Conservation (phyloP, 2,797 vertebrate genomes). For the Sebastiscus tertius region DNA sequence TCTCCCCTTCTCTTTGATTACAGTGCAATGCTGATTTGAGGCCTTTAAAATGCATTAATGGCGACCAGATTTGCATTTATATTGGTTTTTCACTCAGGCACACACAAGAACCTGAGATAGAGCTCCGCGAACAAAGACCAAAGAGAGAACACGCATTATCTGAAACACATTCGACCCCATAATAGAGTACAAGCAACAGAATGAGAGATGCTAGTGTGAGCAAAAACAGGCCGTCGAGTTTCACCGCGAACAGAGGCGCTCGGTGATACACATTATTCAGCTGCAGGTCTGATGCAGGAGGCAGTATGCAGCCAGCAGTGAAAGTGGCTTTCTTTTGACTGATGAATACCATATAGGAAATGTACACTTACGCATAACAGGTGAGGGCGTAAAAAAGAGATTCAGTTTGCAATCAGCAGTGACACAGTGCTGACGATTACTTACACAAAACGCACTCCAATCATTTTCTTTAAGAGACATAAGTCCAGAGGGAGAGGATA, state of each 20-base stretch:
- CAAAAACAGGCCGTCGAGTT: slow-evolving; percentile 67
- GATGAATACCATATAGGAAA: slow-evolving; percentile 51
- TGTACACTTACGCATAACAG: slow-evolving; percentile 29
- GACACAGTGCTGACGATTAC: slow-evolving; percentile 39
- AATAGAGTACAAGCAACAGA: slow-evolving; percentile 72
- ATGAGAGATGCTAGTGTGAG: slow-evolving; percentile 62
- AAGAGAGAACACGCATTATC: slow-evolving; percentile 72
- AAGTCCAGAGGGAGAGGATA: slow-evolving; percentile 48
- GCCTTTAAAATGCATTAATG: slow-evolving; percentile 86
- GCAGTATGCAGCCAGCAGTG: slow-evolving; percentile 23
- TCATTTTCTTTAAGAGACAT: slow-evolving; percentile 62
- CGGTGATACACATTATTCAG: slow-evolving; percentile 59
- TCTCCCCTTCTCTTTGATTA: slow-evolving; percentile 79
- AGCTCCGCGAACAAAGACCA: slow-evolving; percentile 79
- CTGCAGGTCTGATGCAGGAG: slow-evolving; percentile 38
- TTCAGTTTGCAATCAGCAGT: slow-evolving; percentile 26
- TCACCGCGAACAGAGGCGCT: slow-evolving; percentile 45
- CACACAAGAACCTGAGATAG: slow-evolving; percentile 76
- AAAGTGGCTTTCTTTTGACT: slow-evolving; percentile 53
- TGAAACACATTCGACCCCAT: slow-evolving; percentile 78
- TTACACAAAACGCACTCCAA: slow-evolving; percentile 42
- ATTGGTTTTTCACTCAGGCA: slow-evolving; percentile 82
- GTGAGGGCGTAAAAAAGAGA: neutral
- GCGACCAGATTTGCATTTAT: slow-evolving; percentile 86
- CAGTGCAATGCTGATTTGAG: slow-evolving; percentile 78